Conservation (phyloP, 2,113 vertebrate species). For the Ailurus styani region DNA sequence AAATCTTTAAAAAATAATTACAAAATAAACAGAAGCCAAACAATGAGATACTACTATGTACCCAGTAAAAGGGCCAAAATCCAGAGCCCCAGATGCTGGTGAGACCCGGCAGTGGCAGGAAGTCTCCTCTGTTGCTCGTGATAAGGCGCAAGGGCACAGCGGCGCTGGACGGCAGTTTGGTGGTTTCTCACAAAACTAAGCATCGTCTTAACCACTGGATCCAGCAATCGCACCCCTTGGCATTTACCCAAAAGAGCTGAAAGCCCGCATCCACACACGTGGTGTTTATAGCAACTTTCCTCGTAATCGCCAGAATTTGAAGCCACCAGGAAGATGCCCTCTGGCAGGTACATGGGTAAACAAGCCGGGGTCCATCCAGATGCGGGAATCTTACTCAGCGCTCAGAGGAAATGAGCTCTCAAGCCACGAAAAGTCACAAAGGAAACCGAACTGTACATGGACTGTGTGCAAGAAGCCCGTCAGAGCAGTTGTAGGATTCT, state of each 20-base stretch:
- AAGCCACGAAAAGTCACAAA: not conserved
- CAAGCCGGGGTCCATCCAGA: not conserved
- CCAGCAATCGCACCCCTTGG: not conserved
- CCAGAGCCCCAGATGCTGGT: accelerated
- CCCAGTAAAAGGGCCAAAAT: accelerated
- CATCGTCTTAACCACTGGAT: accelerated
- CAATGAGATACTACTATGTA: not conserved
- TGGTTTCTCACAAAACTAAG: accelerated
- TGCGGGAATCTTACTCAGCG: not conserved
- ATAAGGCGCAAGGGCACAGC: accelerated
- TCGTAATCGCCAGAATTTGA: not conserved
- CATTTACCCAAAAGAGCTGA: too few relatives aligned
- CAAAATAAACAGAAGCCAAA: not conserved
- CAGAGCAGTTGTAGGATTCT: not conserved
- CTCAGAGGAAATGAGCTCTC: not conserved
- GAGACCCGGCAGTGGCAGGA: accelerated
- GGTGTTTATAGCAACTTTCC: not conserved
- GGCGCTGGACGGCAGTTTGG: too few relatives aligned
- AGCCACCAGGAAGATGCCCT: not conserved
- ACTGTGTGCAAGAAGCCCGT: not conserved
- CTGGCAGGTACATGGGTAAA: not conserved
- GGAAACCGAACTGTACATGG: not conserved
- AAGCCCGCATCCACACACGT: accelerated
- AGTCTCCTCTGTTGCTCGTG: accelerated
- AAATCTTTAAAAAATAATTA: not conserved